Percentiles rank a stretch among this genome's conserved stretches.
phyloP scores from a whole-genome alignment of 1,140 invertebrate species.

The Spodoptera litura region DNA sequence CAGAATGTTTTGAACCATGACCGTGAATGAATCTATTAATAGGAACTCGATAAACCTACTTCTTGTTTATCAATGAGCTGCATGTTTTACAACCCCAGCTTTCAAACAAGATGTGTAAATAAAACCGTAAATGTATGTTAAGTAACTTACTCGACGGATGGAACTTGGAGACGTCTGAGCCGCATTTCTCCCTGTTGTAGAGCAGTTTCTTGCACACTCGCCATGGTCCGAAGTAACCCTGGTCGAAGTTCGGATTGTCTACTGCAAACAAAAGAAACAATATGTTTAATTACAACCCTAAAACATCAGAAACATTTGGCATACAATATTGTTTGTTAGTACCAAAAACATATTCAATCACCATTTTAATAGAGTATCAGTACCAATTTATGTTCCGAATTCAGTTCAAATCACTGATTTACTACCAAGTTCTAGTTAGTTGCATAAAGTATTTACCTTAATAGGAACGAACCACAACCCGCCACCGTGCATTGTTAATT shows the following conservation, averaged over 20 bases:
- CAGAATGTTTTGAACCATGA: background rate
- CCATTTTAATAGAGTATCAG: too few species aligned
- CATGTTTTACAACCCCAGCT: constrained; percentile 3
- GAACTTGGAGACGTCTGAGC: constrained; percentile 91
- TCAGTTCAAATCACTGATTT: too few species aligned
- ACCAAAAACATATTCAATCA: too few species aligned
- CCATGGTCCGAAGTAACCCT: constrained; percentile 95
- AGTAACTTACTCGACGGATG: constrained; percentile 90
- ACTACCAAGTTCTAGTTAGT: background rate
- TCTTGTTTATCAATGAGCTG: background rate
- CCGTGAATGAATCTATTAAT: constrained; percentile 3
- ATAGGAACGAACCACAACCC: background rate
- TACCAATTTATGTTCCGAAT: too few species aligned
- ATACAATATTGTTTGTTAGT: background rate
- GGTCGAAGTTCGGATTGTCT: constrained; percentile 88
- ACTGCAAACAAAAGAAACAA: constrained; percentile 80
- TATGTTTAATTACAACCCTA: background rate
- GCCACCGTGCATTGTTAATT: constrained; percentile 25
- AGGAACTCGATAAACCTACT: background rate
- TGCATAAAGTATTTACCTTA: constrained; percentile 5
- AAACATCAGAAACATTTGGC: background rate
- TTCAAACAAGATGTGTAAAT: constrained; percentile 26
- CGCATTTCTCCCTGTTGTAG: constrained; percentile 93
- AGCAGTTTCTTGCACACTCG: constrained; percentile 92
- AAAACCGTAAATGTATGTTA: constrained; percentile 33